A percentile compares a stretch with the other conserved stretches of the same genome.
Evolutionary conservation across 1,140 invertebrate genomes (phyloP).

Genomic region (Cataglyphis hispanica): DNA sequence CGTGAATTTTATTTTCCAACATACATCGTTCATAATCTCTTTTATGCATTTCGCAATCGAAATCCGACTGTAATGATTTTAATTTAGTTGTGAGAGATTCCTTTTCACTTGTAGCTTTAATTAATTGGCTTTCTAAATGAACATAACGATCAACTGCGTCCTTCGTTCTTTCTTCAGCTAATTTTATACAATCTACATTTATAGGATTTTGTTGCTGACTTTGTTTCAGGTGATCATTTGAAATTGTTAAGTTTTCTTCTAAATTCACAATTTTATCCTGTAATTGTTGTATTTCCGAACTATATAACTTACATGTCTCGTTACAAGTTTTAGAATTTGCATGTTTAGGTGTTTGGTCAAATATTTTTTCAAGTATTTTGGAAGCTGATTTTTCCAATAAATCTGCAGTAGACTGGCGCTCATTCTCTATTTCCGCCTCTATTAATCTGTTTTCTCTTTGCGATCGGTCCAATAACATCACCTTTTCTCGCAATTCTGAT

Average conservation of each 20-base stretch:
- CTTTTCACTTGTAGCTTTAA: constrained; percentile 77
- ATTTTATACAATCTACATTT: constrained; percentile 72
- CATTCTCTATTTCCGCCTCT: constrained; percentile 85
- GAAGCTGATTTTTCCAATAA: constrained; percentile 81
- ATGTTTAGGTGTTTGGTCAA: constrained; percentile 86
- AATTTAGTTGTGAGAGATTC: constrained; percentile 79
- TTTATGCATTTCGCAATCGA: constrained; percentile 80
- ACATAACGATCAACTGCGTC: constrained; percentile 79
- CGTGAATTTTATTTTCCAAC: constrained; percentile 79
- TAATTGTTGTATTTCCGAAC: constrained; percentile 76
- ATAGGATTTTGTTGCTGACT: constrained; percentile 69
- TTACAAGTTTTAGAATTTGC: constrained; percentile 75
- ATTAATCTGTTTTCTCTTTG: constrained; percentile 86
- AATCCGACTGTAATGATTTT: constrained; percentile 76
- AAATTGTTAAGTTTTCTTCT: constrained; percentile 74
- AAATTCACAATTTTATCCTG: constrained; percentile 76
- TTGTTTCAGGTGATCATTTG: constrained; percentile 74
- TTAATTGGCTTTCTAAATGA: constrained; percentile 79
- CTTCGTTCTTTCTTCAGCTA: constrained; percentile 77
- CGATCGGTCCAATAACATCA: constrained; percentile 74
- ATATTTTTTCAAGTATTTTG: constrained; percentile 78
- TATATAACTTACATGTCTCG: constrained; percentile 84
- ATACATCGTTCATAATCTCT: constrained; percentile 79
- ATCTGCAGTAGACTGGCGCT: constrained; percentile 82
- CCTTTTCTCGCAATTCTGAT: constrained; percentile 81